A percentile compares a stretch with the other conserved stretches of the same genome.
These are phyloP conservation scores for Rissa tridactyla DNA, from an alignment of 2,113 vertebrate genomes.

Conservation along the genomic window DNA sequence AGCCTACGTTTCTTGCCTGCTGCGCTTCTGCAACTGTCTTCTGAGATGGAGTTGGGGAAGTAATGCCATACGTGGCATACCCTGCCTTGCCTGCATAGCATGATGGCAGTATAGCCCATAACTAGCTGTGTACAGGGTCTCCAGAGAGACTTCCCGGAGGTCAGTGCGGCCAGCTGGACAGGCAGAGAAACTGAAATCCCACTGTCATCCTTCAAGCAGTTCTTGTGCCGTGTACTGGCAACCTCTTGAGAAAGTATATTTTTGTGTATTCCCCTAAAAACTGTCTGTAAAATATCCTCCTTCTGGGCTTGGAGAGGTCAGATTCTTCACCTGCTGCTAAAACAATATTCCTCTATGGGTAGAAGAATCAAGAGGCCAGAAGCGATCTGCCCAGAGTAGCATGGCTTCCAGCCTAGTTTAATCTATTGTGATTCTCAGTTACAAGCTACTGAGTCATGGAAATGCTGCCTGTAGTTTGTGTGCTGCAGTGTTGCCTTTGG, in stretches of 20 bases:
- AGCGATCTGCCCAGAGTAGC: background rate
- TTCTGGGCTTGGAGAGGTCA: background rate
- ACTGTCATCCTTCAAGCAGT: background rate
- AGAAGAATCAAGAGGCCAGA: background rate
- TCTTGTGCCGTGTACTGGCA: background rate
- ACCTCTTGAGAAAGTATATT: background rate
- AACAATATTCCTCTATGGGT: background rate
- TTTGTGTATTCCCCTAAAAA: background rate
- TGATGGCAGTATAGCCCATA: background rate
- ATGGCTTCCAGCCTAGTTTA: background rate
- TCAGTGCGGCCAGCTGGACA: background rate
- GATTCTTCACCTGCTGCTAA: background rate
- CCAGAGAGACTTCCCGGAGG: background rate
- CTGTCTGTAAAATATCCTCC: background rate
- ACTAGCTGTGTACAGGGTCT: background rate
- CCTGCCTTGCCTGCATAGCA: fast-evolving
- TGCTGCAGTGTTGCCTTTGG: background rate
- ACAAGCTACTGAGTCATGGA: background rate
- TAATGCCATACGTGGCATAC: fast-evolving
- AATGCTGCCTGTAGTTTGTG: background rate
- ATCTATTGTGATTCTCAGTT: background rate
- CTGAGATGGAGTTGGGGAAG: background rate
- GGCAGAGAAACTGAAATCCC: background rate
- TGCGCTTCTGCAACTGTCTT: background rate
- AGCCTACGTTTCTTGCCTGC: background rate